Percentiles rank a stretch among this genome's conserved stretches.
Evolutionary conservation across 2,797 vertebrate species (phyloP).

Genomic region (Phoeniculus purpureus): DNA sequence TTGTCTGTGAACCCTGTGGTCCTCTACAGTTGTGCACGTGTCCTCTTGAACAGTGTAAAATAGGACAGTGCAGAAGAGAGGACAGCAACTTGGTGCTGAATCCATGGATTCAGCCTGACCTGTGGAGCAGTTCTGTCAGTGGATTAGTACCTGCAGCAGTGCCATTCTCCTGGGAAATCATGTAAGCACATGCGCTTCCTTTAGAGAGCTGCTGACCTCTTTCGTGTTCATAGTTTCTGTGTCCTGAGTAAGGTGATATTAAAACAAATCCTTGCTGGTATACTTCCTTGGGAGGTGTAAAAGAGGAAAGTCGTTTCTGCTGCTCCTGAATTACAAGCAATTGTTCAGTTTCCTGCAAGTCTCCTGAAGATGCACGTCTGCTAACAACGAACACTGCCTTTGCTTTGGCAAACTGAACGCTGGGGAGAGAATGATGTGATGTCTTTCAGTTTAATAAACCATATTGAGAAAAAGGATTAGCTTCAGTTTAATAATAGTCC

Average conservation of each 20-base stretch:
- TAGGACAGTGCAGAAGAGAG: neutral
- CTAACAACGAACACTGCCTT: neutral
- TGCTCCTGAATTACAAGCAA: constrained; percentile 26
- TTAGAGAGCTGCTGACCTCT: constrained; percentile 47
- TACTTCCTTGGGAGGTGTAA: neutral
- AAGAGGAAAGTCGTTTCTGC: neutral
- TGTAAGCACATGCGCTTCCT: neutral
- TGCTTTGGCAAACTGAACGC: neutral
- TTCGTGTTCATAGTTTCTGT: constrained; percentile 39
- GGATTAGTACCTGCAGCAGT: neutral
- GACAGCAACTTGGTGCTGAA: neutral
- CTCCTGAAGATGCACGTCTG: neutral
- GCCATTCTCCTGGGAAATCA: neutral
- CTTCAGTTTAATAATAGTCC: neutral
- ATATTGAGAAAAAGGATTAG: neutral
- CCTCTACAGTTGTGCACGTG: neutral
- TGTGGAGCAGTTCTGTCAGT: neutral
- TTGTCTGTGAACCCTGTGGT: neutral
- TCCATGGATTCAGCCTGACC: neutral
- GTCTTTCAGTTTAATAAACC: constrained; percentile 9
- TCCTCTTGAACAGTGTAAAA: neutral
- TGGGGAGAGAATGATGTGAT: neutral
- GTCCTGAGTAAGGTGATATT: constrained; percentile 33
- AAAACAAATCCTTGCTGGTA: neutral
- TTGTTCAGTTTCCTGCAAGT: neutral